Percentiles rank a stretch among this genome's conserved stretches.
These are phyloP conservation scores for Coremacera marginata DNA, from an alignment of 2,888 invertebrate genomes.

Conservation along the genomic window DNA sequence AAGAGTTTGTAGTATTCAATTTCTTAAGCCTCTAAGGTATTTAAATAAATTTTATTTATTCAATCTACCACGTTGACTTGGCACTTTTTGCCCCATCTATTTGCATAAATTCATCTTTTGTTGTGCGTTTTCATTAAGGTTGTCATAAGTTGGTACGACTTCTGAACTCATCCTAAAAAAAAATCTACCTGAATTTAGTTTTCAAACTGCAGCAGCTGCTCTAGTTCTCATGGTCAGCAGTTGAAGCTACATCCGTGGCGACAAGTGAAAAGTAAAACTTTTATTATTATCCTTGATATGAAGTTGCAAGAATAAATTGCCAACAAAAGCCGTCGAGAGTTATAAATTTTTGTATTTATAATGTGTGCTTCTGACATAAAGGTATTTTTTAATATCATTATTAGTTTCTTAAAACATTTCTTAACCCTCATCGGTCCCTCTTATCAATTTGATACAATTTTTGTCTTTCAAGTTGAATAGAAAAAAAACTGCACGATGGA, in stretches of 20 bases:
- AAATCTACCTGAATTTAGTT: neutral
- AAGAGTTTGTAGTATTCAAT: neutral
- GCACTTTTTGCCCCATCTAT: neutral
- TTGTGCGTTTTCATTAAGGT: constrained; percentile 27
- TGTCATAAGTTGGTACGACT: constrained; percentile 27
- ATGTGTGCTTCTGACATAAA: no score
- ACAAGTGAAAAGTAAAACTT: no score
- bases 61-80: neutral
- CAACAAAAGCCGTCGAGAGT: neutral
- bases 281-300: neutral
- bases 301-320: neutral
- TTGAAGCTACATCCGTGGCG: neutral
- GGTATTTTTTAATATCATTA: no score
- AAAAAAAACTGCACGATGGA: no score
- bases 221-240: constrained; percentile 1
- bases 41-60: constrained; percentile 4
- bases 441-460: no score
- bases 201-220: neutral
- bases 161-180: neutral
- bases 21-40: constrained; percentile 22
- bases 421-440: no score
- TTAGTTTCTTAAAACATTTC: no score
- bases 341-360: neutral
- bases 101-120: constrained; percentile 7
- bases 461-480: no score